Evolutionary conservation across 2,113 vertebrate species (phyloP).

Genomic region (Chionomys nivalis): DNA sequence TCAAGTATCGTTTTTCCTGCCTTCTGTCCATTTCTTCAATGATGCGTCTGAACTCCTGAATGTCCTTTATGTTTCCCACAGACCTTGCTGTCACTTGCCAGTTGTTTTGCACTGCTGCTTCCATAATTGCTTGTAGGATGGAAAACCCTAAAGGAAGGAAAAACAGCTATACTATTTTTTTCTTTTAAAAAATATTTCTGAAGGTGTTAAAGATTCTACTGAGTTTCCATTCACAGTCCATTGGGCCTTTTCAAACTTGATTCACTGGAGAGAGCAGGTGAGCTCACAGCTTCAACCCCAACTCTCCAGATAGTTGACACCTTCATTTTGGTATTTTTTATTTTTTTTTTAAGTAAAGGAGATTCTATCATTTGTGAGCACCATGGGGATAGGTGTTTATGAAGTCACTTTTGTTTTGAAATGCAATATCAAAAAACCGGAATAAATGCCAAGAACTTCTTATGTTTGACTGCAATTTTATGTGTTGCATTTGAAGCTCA

Average conservation of each 20-base stretch:
- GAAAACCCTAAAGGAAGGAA: conserved; percentile 92
- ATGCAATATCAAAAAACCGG: conserved; percentile 39
- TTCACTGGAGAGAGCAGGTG: conserved; percentile 32
- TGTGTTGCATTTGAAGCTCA: background rate
- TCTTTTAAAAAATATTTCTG: conserved; percentile 44
- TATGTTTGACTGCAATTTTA: conserved; percentile 2
- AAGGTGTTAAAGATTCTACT: conserved; percentile 52
- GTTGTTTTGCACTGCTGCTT: conserved; percentile 98
- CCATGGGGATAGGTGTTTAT: background rate
- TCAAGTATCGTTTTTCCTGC: conserved; percentile 97
- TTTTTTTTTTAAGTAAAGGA: background rate
- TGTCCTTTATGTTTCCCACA: conserved; percentile 95
- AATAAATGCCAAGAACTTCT: conserved; percentile 16
- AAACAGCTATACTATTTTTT: conserved; percentile 57
- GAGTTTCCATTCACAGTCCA: conserved; percentile 40
- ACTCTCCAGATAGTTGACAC: background rate
- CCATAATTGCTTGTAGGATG: conserved; percentile 99
- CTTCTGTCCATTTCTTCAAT: conserved; percentile 99
- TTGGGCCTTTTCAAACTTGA: conserved; percentile 1
- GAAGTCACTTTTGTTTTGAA: conserved; percentile 34
- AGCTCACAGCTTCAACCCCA: conserved; percentile 27
- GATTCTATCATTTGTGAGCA: conserved; percentile 13
- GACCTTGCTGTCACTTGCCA: conserved; percentile 99
- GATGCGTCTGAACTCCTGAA: conserved; percentile 97
- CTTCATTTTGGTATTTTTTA: conserved; percentile 39